Conservation (phyloP, 1,140 invertebrate species). For the Papilio dardanus region DNA sequence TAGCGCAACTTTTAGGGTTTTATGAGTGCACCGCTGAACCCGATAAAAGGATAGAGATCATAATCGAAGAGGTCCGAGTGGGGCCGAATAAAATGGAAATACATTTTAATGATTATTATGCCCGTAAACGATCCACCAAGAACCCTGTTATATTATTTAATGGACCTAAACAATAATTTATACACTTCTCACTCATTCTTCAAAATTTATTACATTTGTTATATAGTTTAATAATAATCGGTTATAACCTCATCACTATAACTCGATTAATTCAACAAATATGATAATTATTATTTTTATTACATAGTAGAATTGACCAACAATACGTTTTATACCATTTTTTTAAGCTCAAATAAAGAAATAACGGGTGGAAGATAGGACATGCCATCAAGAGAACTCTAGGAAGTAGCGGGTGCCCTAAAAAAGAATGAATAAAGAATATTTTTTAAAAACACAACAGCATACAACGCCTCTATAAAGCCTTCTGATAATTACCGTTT, state of each 20-base stretch:
- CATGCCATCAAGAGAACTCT: too few species aligned
- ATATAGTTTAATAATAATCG: slow-evolving; percentile 28
- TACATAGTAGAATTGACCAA: neutral
- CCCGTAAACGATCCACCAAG: slow-evolving; percentile 71
- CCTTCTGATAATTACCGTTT: neutral
- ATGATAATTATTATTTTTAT: neutral
- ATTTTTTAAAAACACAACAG: neutral
- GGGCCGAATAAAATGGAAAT: slow-evolving; percentile 76
- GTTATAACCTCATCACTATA: neutral
- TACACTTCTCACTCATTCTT: slow-evolving; percentile 72
- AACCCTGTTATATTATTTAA: slow-evolving; percentile 66
- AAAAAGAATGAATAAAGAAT: neutral
- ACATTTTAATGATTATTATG: slow-evolving; percentile 81
- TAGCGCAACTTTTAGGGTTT: neutral
- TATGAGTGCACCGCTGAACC: slow-evolving; percentile 46
- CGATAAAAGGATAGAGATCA: slow-evolving; percentile 78
- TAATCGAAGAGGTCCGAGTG: slow-evolving; percentile 73
- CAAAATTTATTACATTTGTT: slow-evolving; percentile 27
- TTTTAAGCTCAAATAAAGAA: neutral
- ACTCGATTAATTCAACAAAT: neutral
- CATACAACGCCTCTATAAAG: neutral
- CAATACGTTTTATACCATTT: neutral
- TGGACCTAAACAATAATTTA: slow-evolving; percentile 64
- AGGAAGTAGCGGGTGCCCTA: neutral
- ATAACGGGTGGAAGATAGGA: too few species aligned